Evolutionary conservation across 2,797 vertebrate genomes (phyloP).

Genomic region (Mus minutoides): DNA sequence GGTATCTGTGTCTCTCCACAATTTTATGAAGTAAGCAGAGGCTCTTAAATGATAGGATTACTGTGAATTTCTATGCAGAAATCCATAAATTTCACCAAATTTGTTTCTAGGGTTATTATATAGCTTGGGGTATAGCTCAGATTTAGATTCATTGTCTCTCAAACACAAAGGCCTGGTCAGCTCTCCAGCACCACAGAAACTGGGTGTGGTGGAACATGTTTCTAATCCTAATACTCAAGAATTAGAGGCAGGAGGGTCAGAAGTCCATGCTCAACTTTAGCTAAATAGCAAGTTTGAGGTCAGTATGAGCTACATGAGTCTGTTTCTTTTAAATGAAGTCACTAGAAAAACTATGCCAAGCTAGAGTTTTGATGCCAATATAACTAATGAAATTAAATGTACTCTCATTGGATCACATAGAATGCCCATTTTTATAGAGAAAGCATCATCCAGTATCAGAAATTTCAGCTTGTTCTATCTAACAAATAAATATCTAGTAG

Average conservation of each 20-base stretch:
- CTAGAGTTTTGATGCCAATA: not conserved
- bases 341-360: not conserved
- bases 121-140: not conserved
- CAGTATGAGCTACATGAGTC: not conserved
- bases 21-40: not conserved
- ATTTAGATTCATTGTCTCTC: not conserved
- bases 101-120: not conserved
- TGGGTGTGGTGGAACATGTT: rapidly evolving
- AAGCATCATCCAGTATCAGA: not conserved
- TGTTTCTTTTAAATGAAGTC: not conserved
- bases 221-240: not conserved
- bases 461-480: not conserved
- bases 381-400: not conserved
- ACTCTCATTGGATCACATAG: not conserved
- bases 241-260: not conserved
- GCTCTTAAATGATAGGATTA: not conserved
- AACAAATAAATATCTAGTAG: not conserved
- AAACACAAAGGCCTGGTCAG: not conserved
- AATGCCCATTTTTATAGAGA: not conserved
- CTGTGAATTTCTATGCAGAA: not conserved
- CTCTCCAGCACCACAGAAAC: not conserved
- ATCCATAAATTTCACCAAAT: not conserved
- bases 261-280: not conserved
- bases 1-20: not conserved
- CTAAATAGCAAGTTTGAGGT: not conserved